Evolutionary conservation across 2,113 vertebrate genomes (phyloP).

Genomic region (Rhadina sibilatrix): DNA sequence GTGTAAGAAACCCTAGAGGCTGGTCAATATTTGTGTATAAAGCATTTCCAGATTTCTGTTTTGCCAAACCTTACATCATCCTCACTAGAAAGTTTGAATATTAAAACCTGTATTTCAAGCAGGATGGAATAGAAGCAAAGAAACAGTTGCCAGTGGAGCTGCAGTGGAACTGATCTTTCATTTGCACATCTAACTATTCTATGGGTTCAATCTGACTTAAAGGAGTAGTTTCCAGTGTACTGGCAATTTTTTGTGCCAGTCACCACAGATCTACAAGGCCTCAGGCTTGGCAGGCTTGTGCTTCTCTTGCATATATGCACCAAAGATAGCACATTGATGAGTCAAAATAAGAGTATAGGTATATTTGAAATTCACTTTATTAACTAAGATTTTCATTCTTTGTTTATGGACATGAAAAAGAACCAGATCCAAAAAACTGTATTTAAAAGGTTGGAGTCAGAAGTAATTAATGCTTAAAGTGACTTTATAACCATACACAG

Average conservation of each 20-base stretch:
- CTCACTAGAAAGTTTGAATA: not conserved
- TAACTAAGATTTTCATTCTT: not conserved
- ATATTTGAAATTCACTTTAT: not conserved
- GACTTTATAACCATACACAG: constrained; percentile 29
- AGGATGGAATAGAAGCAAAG: not conserved
- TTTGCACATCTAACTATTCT: not conserved
- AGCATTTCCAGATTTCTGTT: not conserved
- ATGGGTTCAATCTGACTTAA: not conserved
- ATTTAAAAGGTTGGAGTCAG: constrained; percentile 14
- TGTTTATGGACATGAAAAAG: not conserved
- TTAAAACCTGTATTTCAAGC: not conserved
- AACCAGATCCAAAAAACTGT: not conserved
- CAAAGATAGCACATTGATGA: not conserved
- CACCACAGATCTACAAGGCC: not conserved
- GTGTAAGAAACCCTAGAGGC: not conserved
- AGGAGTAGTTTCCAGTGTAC: not conserved
- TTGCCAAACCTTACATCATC: not conserved
- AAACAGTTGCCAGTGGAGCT: not conserved
- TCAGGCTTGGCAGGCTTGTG: not conserved
- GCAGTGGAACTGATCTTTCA: not conserved
- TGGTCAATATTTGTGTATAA: not conserved
- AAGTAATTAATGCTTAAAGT: constrained; percentile 45
- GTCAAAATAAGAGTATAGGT: not conserved
- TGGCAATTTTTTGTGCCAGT: not conserved
- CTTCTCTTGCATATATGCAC: not conserved